Percentiles rank a stretch among this genome's conserved stretches.
Conservation (phyloP, 2,113 vertebrate genomes). For the Brachyhypopomus gauderio region DNA sequence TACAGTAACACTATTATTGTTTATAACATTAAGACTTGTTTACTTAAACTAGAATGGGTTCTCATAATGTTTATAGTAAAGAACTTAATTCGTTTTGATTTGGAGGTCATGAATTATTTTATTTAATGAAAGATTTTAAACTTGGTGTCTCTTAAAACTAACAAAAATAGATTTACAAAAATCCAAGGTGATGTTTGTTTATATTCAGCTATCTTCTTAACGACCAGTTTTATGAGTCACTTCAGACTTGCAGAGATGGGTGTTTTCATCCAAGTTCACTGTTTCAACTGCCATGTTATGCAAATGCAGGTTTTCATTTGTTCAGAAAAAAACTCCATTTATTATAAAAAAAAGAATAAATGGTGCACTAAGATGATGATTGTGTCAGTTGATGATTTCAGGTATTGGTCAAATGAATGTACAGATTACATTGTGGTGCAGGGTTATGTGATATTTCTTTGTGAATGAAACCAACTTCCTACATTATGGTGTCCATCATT, state of each 20-base stretch:
- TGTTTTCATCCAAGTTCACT: neutral
- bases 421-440: no score
- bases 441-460: no score
- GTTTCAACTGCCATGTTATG: neutral
- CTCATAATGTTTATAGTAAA: neutral
- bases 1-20: neutral
- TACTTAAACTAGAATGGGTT: neutral
- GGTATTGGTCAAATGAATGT: no score
- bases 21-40: neutral
- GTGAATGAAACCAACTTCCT: no score
- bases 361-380: neutral
- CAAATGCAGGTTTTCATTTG: neutral
- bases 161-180: neutral
- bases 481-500: no score
- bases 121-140: neutral
- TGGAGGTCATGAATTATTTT: neutral
- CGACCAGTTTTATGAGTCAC: neutral
- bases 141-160: neutral
- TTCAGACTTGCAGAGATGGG: neutral
- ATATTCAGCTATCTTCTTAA: no score
- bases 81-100: no score
- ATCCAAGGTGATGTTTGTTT: neutral
- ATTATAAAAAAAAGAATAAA: neutral
- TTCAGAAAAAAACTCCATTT: neutral
- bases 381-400: neutral